These are phyloP conservation scores for Luperina nickerlii DNA, from an alignment of 2,888 invertebrate genomes.

Conservation along the genomic window DNA sequence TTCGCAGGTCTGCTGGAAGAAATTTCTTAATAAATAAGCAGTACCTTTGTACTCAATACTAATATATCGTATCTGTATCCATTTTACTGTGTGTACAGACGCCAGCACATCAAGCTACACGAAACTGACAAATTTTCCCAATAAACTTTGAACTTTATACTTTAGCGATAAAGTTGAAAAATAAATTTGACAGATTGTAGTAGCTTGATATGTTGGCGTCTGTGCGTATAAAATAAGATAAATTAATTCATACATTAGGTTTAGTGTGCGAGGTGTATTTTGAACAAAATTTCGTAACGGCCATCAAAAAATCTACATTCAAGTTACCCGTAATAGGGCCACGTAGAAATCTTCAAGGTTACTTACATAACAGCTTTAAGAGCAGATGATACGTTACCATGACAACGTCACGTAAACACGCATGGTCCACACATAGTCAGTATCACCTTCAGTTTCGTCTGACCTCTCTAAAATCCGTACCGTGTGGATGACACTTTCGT, in stretches of 20 bases:
- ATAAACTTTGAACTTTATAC: too few species aligned
- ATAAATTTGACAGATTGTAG: too few species aligned
- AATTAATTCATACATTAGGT: too few species aligned
- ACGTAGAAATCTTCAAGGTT: conserved; percentile 33
- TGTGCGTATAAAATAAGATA: too few species aligned
- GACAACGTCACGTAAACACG: conserved; percentile 14
- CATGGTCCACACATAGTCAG: background rate
- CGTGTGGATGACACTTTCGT: background rate
- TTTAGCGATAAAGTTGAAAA: too few species aligned
- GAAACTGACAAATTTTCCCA: too few species aligned
- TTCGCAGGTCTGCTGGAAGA: too few species aligned
- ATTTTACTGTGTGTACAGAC: too few species aligned
- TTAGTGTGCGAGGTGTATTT: too few species aligned
- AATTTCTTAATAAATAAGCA: too few species aligned
- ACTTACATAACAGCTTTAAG: conserved; percentile 13
- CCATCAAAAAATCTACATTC: background rate
- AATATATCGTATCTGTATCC: background rate
- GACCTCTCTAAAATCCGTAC: background rate
- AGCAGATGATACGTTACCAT: conserved; percentile 18
- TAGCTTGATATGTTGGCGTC: too few species aligned
- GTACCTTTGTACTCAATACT: background rate
- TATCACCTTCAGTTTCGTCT: background rate
- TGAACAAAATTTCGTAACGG: background rate
- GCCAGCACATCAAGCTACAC: too few species aligned
- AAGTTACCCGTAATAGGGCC: conserved; percentile 19